Conservation (phyloP, 1,140 invertebrate genomes). For the Phocides pigmalion region DNA sequence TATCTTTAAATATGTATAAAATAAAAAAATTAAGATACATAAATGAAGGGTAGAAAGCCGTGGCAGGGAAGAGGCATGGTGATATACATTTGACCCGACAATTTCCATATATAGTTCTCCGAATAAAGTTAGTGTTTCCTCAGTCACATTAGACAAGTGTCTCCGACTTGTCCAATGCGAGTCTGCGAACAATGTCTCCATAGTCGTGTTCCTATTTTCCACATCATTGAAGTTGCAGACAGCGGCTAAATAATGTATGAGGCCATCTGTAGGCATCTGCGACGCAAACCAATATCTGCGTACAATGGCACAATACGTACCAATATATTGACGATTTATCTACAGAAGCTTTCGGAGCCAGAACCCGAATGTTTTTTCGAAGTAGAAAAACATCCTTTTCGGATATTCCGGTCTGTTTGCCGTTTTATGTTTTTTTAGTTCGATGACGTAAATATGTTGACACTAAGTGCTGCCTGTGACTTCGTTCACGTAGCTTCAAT, state of each 20-base stretch:
- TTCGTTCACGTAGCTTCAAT: too few relatives aligned
- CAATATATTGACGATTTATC: background rate
- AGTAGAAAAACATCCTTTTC: background rate
- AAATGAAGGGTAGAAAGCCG: too few relatives aligned
- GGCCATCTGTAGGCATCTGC: constrained; percentile 11
- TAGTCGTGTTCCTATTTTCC: background rate
- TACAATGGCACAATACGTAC: constrained; percentile 1
- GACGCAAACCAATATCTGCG: background rate
- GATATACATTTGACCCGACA: too few relatives aligned
- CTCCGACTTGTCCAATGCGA: background rate
- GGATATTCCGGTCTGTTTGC: background rate
- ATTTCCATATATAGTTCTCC: too few relatives aligned
- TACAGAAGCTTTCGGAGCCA: background rate
- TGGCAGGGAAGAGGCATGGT: too few relatives aligned
- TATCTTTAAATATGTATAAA: too few relatives aligned
- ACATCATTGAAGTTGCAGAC: constrained; percentile 5
- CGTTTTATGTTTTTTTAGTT: background rate
- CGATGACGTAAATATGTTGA: too few relatives aligned
- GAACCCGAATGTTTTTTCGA: background rate
- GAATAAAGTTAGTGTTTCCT: too few relatives aligned
- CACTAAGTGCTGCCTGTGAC: too few relatives aligned
- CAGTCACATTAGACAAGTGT: background rate
- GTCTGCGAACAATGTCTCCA: background rate
- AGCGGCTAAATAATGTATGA: constrained; percentile 17
- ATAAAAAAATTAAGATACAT: too few relatives aligned